Evolutionary conservation across 2,888 invertebrate species (phyloP), one percentile per base, ranked within the genome.

Genomic region (Alsophila aescularia): DNA sequence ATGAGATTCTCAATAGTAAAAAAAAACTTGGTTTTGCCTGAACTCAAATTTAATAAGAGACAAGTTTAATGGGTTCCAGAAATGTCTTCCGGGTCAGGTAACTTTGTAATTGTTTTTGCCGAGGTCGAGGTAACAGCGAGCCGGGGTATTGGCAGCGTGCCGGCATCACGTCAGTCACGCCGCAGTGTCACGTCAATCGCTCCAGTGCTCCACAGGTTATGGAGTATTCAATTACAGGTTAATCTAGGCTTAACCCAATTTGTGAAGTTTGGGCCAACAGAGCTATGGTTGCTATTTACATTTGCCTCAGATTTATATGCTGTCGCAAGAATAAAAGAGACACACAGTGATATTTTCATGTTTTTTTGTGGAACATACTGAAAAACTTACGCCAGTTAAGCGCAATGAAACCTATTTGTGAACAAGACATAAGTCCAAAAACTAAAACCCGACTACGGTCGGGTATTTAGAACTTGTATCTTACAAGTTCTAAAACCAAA

Each of bases 51-150:
- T 27, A 8, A 13, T 12, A 32, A 32, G n/a, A 2, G 12, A 9
- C 7, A 14, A 15, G 14, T 5, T 35, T 35, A 35, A 39, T 24
- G 12, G 24, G 6, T 39, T 39, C 39, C 13, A 6, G 13, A 21
- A 39, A 39, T 24, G 12, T 8, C 39, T 39, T 39, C 39, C 39
- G 24, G 24, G 5, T 39, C 39, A 39, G 21, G 12, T 13, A 24
- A 24, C 39, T 39, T 24, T 13, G 8, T 39, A 39, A 39, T 39
- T 39, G 39, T 39, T 39, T 39, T 18, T 10, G 13, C 32, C 12
- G 18, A 21, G 9, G 12, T n/a, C 21, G 24, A 21, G 13, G 13
- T 24, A 39, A 24, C 39, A 18, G 1, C 13, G 7, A 24, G 13
- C 12, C 13, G 24, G 2, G 13, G 6, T 39, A 21, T 39, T 39